These are phyloP conservation scores for Eristalis pertinax DNA, from an alignment of 2,888 invertebrate species.

Conservation along the genomic window DNA sequence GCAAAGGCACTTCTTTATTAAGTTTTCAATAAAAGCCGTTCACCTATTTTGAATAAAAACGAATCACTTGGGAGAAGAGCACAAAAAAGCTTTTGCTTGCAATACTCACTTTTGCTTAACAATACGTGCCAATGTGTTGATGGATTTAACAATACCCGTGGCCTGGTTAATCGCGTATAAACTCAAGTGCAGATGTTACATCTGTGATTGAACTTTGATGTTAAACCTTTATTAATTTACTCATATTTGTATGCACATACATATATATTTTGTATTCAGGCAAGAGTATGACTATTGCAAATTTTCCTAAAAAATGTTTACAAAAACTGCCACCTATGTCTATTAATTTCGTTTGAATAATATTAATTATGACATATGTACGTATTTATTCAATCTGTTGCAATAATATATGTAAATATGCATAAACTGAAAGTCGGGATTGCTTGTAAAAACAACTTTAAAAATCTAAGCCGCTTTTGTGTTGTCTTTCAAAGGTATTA, in stretches of 20 bases:
- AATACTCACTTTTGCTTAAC: background rate
- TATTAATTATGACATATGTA: no score
- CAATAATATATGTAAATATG: no score
- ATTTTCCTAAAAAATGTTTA: background rate
- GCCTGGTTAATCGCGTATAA: background rate
- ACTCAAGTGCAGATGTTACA: background rate
- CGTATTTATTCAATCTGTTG: no score
- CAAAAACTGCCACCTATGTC: no score
- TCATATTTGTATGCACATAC: background rate
- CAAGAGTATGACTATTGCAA: background rate
- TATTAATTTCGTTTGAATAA: no score
- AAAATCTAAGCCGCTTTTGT: no score
- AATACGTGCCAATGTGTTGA: constrained; percentile 10
- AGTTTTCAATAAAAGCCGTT: background rate
- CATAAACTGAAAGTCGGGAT: no score
- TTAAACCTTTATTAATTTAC: background rate
- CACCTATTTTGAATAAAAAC: constrained; percentile 5
- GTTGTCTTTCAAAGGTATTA: no score
- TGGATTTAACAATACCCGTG: background rate
- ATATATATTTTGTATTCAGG: background rate
- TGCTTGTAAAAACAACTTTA: no score
- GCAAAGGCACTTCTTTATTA: background rate
- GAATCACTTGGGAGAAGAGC: background rate
- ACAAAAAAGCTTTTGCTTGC: background rate
- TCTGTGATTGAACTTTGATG: background rate